Evolutionary conservation across 2,888 invertebrate genomes (phyloP).

Genomic region (Tricholauxania praeusta): DNA sequence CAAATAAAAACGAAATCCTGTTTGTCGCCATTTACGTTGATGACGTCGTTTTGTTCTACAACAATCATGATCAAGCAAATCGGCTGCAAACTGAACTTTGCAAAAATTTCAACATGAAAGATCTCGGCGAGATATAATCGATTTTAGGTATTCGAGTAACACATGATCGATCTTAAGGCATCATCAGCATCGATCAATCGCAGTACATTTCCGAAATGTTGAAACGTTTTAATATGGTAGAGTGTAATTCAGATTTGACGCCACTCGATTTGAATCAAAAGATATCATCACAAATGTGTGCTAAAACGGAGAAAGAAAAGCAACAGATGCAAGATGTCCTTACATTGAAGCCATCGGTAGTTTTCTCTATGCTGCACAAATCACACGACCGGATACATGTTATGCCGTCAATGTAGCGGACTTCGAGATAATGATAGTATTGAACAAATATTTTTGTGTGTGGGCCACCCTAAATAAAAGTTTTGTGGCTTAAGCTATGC

Average conservation of each 20-base stretch:
- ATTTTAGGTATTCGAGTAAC: slow-evolving; percentile 12
- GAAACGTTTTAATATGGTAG: no score
- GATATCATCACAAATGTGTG: slow-evolving; percentile 46
- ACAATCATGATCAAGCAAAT: no score
- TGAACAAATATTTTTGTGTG: no score
- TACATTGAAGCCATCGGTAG: slow-evolving; percentile 44
- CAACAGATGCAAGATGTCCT: slow-evolving; percentile 42
- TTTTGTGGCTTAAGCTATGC: no score
- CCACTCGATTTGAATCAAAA: no score
- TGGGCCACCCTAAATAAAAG: no score
- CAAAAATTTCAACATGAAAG: slow-evolving; percentile 17
- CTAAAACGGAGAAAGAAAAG: slow-evolving; percentile 39
- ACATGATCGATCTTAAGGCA: not conserved
- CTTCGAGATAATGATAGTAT: no score
- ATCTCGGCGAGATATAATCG: slow-evolving; percentile 7
- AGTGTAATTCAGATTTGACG: no score
- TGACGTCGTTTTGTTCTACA: slow-evolving; percentile 35
- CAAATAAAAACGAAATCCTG: not conserved
- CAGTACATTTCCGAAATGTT: slow-evolving; percentile 38
- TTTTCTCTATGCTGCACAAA: slow-evolving; percentile 42
- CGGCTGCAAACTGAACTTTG: no score
- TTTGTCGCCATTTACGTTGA: slow-evolving; percentile 22
- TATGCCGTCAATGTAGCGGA: slow-evolving; percentile 40
- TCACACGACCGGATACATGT: slow-evolving; percentile 43
- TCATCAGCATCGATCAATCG: slow-evolving; percentile 24